A percentile compares a stretch with the other conserved stretches of the same genome.
These are phyloP conservation scores for Hemibagrus wyckioides DNA, from an alignment of 2,113 vertebrate genomes.

Conservation along the genomic window DNA sequence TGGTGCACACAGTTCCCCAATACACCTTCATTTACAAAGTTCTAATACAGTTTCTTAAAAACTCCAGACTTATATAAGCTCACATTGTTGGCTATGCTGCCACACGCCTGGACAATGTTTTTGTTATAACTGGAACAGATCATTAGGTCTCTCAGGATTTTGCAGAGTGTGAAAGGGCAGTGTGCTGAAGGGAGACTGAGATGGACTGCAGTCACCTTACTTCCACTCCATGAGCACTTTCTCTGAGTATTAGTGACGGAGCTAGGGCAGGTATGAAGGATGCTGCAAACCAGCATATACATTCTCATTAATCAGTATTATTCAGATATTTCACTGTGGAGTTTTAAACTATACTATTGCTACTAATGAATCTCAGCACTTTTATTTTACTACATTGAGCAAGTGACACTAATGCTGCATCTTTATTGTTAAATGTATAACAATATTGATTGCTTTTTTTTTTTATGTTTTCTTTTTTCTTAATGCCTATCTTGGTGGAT, in stretches of 20 bases:
- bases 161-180: constrained; percentile 17
- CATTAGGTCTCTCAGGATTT: not conserved
- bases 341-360: constrained; percentile 59
- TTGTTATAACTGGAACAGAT: constrained; percentile 32
- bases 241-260: constrained; percentile 54
- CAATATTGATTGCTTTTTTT: constrained; percentile 44
- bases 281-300: constrained; percentile 42
- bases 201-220: constrained; percentile 5
- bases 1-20: constrained; percentile 94
- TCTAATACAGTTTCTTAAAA: constrained; percentile 92
- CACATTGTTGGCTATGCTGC: constrained; percentile 11
- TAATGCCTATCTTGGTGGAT: constrained; percentile 47
- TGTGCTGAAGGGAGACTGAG: not conserved
- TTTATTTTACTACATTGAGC: constrained; percentile 67
- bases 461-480: constrained; percentile 27
- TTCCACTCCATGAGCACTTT: constrained; percentile 29
- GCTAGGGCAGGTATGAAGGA: constrained; percentile 52
- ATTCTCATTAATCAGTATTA: constrained; percentile 73
- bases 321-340: constrained; percentile 57
- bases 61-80: constrained; percentile 90
- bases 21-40: constrained; percentile 95
- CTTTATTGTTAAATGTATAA: constrained; percentile 51
- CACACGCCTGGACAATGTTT: not conserved
- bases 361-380: constrained; percentile 69
- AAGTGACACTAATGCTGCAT: constrained; percentile 63